Conservation (phyloP, 2,888 invertebrate genomes). For the Eupithecia centaureata region DNA sequence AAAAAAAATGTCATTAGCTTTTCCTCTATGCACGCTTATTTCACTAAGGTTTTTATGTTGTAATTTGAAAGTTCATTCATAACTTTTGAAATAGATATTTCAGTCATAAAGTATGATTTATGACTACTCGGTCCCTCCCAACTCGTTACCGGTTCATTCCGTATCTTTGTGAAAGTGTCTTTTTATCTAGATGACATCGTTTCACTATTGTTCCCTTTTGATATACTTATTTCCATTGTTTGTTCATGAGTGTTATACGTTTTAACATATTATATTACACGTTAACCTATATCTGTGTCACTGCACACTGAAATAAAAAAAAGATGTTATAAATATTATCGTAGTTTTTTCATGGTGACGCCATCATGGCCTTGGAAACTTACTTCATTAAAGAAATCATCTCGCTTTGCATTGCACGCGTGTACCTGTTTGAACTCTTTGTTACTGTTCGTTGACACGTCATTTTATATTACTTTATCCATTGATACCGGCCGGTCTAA, state of each 20-base stretch:
- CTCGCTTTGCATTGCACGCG: constrained; percentile 22
- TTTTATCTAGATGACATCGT: constrained; percentile 27
- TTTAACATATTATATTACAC: not conserved
- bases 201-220: constrained; percentile 15
- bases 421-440: constrained; percentile 29
- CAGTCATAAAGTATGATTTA: constrained; percentile 21
- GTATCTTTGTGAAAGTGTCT: constrained; percentile 38
- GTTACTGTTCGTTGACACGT: constrained; percentile 26
- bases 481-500: constrained; percentile 14
- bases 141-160: constrained; percentile 26
- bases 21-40: not conserved
- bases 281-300: not conserved
- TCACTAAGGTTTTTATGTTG: not conserved
- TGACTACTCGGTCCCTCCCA: constrained; percentile 13
- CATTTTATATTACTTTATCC: constrained; percentile 17
- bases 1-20: not conserved
- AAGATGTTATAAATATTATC: constrained; percentile 21
- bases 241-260: not conserved
- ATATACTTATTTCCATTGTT: constrained; percentile 7
- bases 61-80: not conserved
- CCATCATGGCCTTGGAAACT: constrained; percentile 15
- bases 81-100: constrained; percentile 23
- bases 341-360: constrained; percentile 13
- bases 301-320: too few species aligned
- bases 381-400: constrained; percentile 13